A percentile compares a stretch with the other conserved stretches of the same genome.
phyloP scores from a whole-genome alignment of 1,140 invertebrate genomes.

The Caenorhabditis remanei region DNA sequence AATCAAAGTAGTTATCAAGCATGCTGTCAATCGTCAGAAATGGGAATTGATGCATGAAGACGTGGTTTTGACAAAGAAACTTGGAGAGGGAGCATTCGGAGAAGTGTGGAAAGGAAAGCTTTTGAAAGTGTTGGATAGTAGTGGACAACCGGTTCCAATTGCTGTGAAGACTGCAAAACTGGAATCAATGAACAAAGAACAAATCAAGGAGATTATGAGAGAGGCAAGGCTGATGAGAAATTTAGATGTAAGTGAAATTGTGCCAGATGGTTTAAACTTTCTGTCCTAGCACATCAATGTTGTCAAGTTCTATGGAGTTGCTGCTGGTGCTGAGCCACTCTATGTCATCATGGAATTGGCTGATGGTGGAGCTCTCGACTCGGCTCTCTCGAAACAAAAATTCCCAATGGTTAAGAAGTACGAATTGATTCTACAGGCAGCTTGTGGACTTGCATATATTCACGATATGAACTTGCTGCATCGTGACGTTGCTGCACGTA shows the following conservation, averaged over 20 bases:
- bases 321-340: slow-evolving; percentile 58
- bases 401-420: slow-evolving; percentile 61
- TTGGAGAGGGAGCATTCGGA: slow-evolving; percentile 65
- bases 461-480: slow-evolving; percentile 69
- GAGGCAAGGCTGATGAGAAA: slow-evolving; percentile 61
- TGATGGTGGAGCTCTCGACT: slow-evolving; percentile 68
- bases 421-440: slow-evolving; percentile 68
- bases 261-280: not conserved
- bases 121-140: not conserved
- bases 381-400: slow-evolving; percentile 66
- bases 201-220: slow-evolving; percentile 62
- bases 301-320: slow-evolving; percentile 63
- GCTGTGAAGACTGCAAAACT: slow-evolving; percentile 60
- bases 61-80: slow-evolving; percentile 57
- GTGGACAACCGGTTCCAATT: slow-evolving; percentile 2
- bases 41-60: slow-evolving; percentile 61
- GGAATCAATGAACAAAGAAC: slow-evolving; percentile 55
- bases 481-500: slow-evolving; percentile 70
- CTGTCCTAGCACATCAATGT: slow-evolving; percentile 56
- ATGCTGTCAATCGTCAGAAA: slow-evolving; percentile 18
- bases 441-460: slow-evolving; percentile 69
- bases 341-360: slow-evolving; percentile 61
- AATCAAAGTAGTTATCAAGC: slow-evolving; percentile 15
- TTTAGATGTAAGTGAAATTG: slow-evolving; percentile 2
- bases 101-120: slow-evolving; percentile 59